Conservation (phyloP, 1,140 invertebrate species). For the Meloidogyne exigua region DNA sequence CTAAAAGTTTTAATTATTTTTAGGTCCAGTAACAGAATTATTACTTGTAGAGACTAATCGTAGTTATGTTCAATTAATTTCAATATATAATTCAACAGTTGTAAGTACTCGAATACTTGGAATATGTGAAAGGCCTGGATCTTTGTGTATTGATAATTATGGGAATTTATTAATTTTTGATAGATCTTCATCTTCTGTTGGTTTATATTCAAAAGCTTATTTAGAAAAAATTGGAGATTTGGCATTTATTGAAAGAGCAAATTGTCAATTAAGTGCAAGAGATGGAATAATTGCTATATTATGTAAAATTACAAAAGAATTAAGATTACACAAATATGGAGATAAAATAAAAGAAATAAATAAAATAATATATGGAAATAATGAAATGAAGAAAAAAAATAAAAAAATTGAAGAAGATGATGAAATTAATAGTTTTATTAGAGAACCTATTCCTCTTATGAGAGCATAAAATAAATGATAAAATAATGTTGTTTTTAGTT, state of each 20-base stretch:
- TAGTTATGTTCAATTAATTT: constrained; percentile 30
- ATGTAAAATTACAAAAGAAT: constrained; percentile 17
- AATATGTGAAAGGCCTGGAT: constrained; percentile 42
- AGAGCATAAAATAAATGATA: background rate
- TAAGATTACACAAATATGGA: constrained; percentile 29
- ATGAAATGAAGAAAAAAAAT: background rate
- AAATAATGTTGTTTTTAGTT: too few relatives aligned
- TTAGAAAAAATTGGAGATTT: constrained; percentile 37
- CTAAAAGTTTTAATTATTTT: constrained; percentile 5
- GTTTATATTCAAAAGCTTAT: constrained; percentile 36
- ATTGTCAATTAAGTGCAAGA: constrained; percentile 31
- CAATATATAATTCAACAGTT: constrained; percentile 37
- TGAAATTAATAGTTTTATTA: constrained; percentile 4
- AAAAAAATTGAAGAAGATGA: background rate
- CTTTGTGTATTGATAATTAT: constrained; percentile 40
- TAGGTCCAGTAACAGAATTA: constrained; percentile 37
- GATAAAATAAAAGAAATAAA: constrained; percentile 5
- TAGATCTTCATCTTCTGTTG: constrained; percentile 35
- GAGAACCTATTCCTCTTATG: background rate
- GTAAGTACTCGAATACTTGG: constrained; percentile 39
- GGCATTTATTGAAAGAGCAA: constrained; percentile 32
- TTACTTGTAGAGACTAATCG: constrained; percentile 37
- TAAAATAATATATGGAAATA: constrained; percentile 29
- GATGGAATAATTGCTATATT: constrained; percentile 34
- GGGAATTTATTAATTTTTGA: constrained; percentile 52